A percentile compares a stretch with the other conserved stretches of the same genome.
phyloP scores from a whole-genome alignment of 2,888 invertebrate genomes.

The Deilephila elpenor region DNA sequence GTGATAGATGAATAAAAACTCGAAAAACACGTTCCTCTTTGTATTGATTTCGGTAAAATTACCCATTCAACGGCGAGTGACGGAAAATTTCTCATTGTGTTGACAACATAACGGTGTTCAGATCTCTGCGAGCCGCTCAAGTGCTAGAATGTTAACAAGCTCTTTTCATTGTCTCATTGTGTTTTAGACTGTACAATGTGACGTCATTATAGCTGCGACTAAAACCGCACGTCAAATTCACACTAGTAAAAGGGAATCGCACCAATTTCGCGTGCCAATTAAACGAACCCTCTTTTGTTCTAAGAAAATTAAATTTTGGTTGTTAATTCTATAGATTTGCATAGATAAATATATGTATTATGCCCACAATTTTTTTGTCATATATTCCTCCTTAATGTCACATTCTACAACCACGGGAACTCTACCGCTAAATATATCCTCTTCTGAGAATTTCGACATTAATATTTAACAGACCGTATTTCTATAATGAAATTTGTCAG shows the following conservation, averaged over 20 bases:
- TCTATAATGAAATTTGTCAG: too few relatives aligned
- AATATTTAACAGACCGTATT: too few relatives aligned
- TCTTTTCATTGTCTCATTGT: background rate
- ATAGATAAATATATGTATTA: too few relatives aligned
- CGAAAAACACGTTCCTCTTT: slow-evolving; percentile 17
- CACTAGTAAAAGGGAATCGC: background rate
- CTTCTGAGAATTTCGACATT: too few relatives aligned
- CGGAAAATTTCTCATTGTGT: slow-evolving; percentile 25
- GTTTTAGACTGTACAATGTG: background rate
- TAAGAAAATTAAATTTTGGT: too few relatives aligned
- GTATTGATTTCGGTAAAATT: slow-evolving; percentile 20
- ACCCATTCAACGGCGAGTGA: slow-evolving; percentile 13
- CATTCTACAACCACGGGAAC: too few relatives aligned
- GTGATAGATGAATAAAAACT: background rate
- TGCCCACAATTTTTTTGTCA: too few relatives aligned
- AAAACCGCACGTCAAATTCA: background rate
- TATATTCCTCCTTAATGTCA: too few relatives aligned
- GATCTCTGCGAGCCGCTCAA: slow-evolving; percentile 2
- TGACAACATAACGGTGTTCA: slow-evolving; percentile 15
- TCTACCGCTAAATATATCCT: too few relatives aligned
- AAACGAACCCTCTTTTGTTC: background rate
- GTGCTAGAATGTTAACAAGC: slow-evolving; percentile 6
- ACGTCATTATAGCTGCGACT: background rate
- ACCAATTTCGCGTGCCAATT: background rate
- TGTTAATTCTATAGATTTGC: too few relatives aligned